Percentiles rank a stretch among this genome's conserved stretches.
These are phyloP conservation scores for Drosophila picticornis DNA, from an alignment of 2,888 invertebrate genomes.

Conservation along the genomic window DNA sequence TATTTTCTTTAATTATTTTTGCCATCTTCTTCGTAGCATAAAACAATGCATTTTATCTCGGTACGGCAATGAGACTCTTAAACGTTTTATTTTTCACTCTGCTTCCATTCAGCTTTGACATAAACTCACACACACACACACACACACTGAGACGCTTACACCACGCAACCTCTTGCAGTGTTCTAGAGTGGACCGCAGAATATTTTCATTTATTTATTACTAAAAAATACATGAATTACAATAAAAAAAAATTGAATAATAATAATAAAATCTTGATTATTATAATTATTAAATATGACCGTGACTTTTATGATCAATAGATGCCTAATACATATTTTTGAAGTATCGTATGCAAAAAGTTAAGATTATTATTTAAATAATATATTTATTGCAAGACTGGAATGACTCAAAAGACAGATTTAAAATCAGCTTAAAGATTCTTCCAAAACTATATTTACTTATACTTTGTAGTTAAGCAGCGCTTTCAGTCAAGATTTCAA, in stretches of 20 bases:
- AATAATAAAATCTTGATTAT: neutral
- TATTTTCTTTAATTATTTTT: constrained; percentile 41
- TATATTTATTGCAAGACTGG: neutral
- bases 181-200: constrained; percentile 39
- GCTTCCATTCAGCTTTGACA: constrained; percentile 67
- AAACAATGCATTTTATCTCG: constrained; percentile 78
- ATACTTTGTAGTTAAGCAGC: neutral
- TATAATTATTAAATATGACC: neutral
- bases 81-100: constrained; percentile 72
- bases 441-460: too few species aligned
- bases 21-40: constrained; percentile 29
- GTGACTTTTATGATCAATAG: neutral
- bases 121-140: constrained; percentile 44
- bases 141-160: constrained; percentile 41
- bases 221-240: neutral
- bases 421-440: neutral
- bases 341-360: neutral
- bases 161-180: constrained; percentile 32
- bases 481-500: neutral
- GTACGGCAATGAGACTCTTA: constrained; percentile 66
- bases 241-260: neutral
- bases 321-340: neutral
- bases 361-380: neutral
- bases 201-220: neutral
- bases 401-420: neutral